Conservation (phyloP, 2,888 invertebrate genomes). For the Pammene fasciana region DNA sequence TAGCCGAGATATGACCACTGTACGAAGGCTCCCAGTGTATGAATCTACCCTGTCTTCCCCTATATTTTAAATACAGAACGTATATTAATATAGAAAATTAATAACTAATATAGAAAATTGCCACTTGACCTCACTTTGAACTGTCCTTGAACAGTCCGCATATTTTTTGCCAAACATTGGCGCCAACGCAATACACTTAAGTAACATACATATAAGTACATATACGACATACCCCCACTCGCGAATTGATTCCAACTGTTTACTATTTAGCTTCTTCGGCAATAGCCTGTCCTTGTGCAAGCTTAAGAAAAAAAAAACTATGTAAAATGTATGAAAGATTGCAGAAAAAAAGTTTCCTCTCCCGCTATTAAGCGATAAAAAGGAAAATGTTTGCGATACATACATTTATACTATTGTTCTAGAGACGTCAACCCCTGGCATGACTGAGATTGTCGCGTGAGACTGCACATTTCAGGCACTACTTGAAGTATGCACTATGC, state of each 20-base stretch:
- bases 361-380: background rate
- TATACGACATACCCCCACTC: constrained; percentile 89
- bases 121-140: constrained; percentile 4
- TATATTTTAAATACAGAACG: too few relatives aligned
- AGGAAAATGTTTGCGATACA: too few relatives aligned
- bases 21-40: too few relatives aligned
- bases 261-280: constrained; percentile 90
- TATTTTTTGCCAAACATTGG: constrained; percentile 49
- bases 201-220: constrained; percentile 54
- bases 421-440: too few relatives aligned
- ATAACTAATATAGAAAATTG: background rate
- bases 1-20: too few relatives aligned
- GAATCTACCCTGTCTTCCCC: too few relatives aligned
- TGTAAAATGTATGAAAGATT: constrained; percentile 10
- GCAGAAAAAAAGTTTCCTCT: constrained; percentile 9
- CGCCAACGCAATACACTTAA: constrained; percentile 56
- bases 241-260: constrained; percentile 93
- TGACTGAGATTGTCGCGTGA: too few relatives aligned
- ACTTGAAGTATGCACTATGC: too few relatives aligned
- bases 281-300: constrained; percentile 79
- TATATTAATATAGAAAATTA: too few relatives aligned
- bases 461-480: too few relatives aligned
- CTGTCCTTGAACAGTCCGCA: constrained; percentile 18
- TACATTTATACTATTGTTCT: too few relatives aligned
- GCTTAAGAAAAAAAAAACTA: constrained; percentile 66